These are phyloP conservation scores for Mustelus asterias DNA, from an alignment of 2,113 vertebrate species.

Conservation along the genomic window DNA sequence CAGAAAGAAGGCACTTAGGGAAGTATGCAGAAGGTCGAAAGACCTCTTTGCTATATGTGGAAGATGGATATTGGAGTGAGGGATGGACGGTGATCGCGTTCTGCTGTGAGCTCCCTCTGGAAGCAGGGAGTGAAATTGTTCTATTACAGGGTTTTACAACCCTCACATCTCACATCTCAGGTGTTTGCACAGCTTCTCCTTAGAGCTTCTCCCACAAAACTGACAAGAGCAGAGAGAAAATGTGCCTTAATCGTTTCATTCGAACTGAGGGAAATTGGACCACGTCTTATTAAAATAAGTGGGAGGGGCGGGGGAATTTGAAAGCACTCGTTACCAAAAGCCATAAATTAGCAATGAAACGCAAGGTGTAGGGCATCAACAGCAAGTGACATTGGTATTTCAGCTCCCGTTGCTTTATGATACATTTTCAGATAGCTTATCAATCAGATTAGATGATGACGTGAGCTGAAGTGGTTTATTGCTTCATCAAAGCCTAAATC, in stretches of 20 bases:
- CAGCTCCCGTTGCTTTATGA: not conserved
- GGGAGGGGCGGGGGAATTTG: not conserved
- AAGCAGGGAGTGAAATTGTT: constrained; percentile 52
- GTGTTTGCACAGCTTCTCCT: constrained; percentile 47
- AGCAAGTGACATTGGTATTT: not conserved
- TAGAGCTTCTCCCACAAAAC: constrained; percentile 38
- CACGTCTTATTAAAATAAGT: not conserved
- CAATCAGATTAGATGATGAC: not conserved
- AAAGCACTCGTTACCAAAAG: not conserved
- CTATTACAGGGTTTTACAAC: constrained; percentile 42
- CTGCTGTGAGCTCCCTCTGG: constrained; percentile 52
- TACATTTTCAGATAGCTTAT: not conserved
- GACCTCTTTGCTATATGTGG: not conserved
- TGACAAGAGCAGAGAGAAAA: not conserved
- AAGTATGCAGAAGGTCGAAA: not conserved
- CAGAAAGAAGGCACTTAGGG: not conserved
- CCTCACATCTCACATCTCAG: constrained; percentile 48
- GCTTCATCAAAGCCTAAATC: not conserved
- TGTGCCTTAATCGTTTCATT: constrained; percentile 8
- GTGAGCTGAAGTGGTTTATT: not conserved
- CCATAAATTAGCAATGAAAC: not conserved
- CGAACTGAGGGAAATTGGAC: constrained; percentile 11
- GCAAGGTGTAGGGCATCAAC: too few species aligned
- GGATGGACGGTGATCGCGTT: constrained; percentile 31
- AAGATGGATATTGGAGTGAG: not conserved